Conservation (phyloP, 2,113 vertebrate species). For the Stercorarius parasiticus region DNA sequence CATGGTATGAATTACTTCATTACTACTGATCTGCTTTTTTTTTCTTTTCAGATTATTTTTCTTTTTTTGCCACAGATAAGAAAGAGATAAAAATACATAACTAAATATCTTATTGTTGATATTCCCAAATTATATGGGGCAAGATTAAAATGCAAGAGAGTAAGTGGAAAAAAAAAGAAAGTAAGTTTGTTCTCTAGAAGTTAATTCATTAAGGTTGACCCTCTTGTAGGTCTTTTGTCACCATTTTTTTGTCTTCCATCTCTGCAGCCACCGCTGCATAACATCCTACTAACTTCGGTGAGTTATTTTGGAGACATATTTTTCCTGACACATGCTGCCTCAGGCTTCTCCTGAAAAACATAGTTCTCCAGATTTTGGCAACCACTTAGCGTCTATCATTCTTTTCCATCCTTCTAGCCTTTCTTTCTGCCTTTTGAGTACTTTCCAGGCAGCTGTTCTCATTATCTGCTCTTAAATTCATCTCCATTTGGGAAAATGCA, state of each 20-base stretch:
- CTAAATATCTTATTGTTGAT: not conserved
- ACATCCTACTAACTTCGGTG: slow-evolving; percentile 2
- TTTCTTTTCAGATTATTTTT: not conserved
- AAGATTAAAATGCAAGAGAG: not conserved
- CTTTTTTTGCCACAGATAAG: not conserved
- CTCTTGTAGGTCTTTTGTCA: not conserved
- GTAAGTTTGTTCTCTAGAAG: not conserved
- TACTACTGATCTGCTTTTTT: not conserved
- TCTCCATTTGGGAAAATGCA: not conserved
- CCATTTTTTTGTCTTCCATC: not conserved
- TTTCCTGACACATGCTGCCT: slow-evolving; percentile 39
- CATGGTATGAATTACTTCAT: not conserved
- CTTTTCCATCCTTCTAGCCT: not conserved
- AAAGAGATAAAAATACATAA: not conserved
- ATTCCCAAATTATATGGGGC: not conserved
- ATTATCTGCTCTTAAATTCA: not conserved
- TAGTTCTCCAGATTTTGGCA: not conserved
- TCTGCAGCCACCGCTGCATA: not conserved
- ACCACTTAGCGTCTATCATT: slow-evolving; percentile 29
- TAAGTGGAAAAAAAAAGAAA: not conserved
- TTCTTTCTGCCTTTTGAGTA: not conserved
- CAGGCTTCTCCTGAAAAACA: slow-evolving; percentile 18
- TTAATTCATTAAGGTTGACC: not conserved
- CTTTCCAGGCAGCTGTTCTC: not conserved
- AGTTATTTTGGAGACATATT: not conserved